phyloP scores from a whole-genome alignment of 2,888 invertebrate genomes.

The Eristalis arbustorum region DNA sequence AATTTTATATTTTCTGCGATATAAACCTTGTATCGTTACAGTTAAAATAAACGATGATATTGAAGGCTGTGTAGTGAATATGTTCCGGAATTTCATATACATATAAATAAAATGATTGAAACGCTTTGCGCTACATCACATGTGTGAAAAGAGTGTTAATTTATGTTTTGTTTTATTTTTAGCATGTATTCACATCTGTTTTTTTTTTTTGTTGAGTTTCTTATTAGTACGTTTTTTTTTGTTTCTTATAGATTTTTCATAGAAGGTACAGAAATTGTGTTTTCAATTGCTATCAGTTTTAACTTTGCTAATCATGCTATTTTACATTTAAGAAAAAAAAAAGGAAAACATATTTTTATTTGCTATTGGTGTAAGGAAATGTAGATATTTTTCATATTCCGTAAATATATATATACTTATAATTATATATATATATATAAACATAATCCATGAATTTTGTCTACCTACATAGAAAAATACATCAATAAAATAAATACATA shows the following conservation, averaged over 20 bases:
- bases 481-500: slow-evolving; percentile 51
- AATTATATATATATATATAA: slow-evolving; percentile 2
- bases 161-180: slow-evolving; percentile 9
- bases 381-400: slow-evolving; percentile 3
- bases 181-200: slow-evolving; percentile 6
- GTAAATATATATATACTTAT: slow-evolving; percentile 13
- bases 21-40: not conserved
- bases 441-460: slow-evolving; percentile 35
- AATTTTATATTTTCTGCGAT: not conserved
- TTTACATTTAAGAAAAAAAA: not conserved
- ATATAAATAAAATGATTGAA: slow-evolving; percentile 46
- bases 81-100: not conserved
- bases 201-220: not conserved
- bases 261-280: slow-evolving; percentile 37
- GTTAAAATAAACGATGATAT: not conserved
- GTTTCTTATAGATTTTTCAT: slow-evolving; percentile 7
- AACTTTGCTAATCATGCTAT: not conserved
- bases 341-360: not conserved
- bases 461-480: slow-evolving; percentile 60
- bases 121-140: slow-evolving; percentile 66
- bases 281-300: slow-evolving; percentile 6
- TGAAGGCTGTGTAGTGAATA: too few relatives aligned
- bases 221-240: slow-evolving; percentile 4
- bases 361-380: slow-evolving; percentile 32
- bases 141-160: slow-evolving; percentile 30